Evolutionary conservation across 1,140 invertebrate genomes (phyloP), one percentile per base, ranked within the genome.

Genomic region (Plutomurus gul): DNA sequence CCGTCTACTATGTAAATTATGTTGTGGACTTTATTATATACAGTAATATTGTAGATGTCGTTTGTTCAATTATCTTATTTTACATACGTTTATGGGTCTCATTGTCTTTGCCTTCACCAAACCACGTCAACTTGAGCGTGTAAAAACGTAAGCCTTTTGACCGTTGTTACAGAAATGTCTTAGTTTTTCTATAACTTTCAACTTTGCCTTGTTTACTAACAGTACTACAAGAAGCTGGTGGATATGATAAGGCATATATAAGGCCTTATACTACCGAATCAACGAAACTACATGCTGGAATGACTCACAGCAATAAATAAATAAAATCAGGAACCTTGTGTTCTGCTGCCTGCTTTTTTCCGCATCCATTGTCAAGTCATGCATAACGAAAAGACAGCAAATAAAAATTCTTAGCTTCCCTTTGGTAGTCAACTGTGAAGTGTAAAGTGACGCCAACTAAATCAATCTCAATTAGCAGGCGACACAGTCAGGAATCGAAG

Each of bases 401-500:
- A 65, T 65, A 65, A 65, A 60, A 65, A 65, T 65, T 65, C 25
- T 22, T 30, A 30, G 30, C 22, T 56, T 27, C 16, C 25, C 25
- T 65, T 65, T 65, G 56, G 30, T 65, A 30, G 56, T 65, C 56
- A 65, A 65, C 27, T 65, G 56, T 65, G 56, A 65, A 65, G 56
- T 65, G 56, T 65, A 65, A 65, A 65, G 18, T 65, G 56, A 65
- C 56, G 56, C 27, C 56, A 65, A 65, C 4, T 65, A 65, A 65
- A 65, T 65, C 56, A 65, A 65, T 65, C 56, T 65, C 56, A 65
- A 65, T 65, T 65, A 65, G 56, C 30, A 30, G 36, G 56, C 11
- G 33, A 30, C 27, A 8, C 56, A 65, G n/a, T n/a, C 51, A 60
- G 36, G 27, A 49, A 11, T 47, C 11, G n/a, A 49, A 49, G 1